A percentile compares a stretch with the other conserved stretches of the same genome.
phyloP scores from a whole-genome alignment of 2,888 invertebrate species.

The Machimus rusticus region DNA sequence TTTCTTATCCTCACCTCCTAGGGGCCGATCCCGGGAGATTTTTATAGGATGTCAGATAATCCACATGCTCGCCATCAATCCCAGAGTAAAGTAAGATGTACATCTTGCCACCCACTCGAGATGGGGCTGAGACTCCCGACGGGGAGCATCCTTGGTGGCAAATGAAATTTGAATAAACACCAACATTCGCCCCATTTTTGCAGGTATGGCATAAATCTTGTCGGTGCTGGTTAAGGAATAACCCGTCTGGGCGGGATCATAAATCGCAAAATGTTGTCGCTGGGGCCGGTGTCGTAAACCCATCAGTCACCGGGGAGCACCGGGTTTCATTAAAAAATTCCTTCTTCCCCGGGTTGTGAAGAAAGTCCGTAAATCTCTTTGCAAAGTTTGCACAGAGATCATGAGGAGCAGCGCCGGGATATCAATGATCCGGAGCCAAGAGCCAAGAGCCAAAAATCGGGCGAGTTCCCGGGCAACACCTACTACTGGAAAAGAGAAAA shows the following conservation, averaged over 20 bases:
- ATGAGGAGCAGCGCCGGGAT: not conserved
- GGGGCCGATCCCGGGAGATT: not conserved
- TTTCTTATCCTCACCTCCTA: conserved; percentile 24
- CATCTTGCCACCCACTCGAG: not conserved
- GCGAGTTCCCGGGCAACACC: not conserved
- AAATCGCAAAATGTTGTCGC: conserved; percentile 38
- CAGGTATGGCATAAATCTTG: conserved; percentile 37
- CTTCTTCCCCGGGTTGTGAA: not conserved
- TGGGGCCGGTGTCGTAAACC: not conserved
- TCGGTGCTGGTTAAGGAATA: conserved; percentile 31
- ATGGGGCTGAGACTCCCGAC: not conserved
- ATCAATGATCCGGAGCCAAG: not conserved
- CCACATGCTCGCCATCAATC: conserved; percentile 30
- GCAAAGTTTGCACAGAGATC: conserved; percentile 19
- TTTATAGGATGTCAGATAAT: conserved; percentile 21
- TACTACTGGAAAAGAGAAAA: not conserved
- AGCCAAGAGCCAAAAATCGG: not conserved
- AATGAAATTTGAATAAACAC: conserved; percentile 37
- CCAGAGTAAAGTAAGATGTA: conserved; percentile 25
- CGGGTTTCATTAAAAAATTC: conserved; percentile 33
- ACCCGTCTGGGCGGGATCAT: conserved; percentile 26
- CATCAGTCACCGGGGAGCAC: conserved; percentile 24
- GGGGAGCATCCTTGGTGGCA: not conserved
- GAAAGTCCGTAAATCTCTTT: conserved; percentile 30
- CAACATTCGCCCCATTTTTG: conserved; percentile 15